Conservation (phyloP, 2,113 vertebrate genomes). For the Chunga burmeisteri region DNA sequence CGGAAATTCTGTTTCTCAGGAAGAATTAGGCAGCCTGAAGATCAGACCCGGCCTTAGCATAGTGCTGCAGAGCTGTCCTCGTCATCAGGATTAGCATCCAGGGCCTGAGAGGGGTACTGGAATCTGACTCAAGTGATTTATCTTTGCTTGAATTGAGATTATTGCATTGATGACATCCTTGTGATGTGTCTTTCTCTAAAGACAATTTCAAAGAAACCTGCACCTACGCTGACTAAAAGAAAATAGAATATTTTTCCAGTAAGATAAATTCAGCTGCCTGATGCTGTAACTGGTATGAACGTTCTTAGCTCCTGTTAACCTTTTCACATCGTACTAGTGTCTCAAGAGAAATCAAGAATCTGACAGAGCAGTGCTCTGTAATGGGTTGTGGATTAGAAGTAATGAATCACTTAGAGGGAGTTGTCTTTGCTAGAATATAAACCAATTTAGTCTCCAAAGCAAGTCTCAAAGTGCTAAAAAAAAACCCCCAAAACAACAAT, state of each 20-base stretch:
- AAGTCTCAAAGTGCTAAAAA: background rate
- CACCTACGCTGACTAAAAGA: background rate
- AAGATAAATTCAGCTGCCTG: background rate
- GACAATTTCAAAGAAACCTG: background rate
- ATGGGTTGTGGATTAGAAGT: background rate
- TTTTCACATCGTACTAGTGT: background rate
- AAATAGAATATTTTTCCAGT: background rate
- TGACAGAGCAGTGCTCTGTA: background rate
- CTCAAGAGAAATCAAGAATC: conserved; percentile 2
- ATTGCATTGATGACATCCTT: background rate
- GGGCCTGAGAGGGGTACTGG: background rate
- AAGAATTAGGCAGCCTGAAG: background rate
- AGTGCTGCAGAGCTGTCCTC: background rate
- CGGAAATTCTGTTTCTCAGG: background rate
- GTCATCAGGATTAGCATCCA: background rate
- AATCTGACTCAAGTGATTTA: background rate
- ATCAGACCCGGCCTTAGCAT: background rate
- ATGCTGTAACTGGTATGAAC: background rate
- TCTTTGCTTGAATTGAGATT: background rate
- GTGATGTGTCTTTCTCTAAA: background rate
- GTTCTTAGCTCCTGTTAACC: background rate
- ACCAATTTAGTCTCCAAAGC: background rate
- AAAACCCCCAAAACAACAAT: background rate
- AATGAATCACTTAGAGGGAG: background rate
- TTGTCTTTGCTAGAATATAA: background rate